Conservation (phyloP, 2,888 invertebrate genomes). For the Nysson spinosus region DNA sequence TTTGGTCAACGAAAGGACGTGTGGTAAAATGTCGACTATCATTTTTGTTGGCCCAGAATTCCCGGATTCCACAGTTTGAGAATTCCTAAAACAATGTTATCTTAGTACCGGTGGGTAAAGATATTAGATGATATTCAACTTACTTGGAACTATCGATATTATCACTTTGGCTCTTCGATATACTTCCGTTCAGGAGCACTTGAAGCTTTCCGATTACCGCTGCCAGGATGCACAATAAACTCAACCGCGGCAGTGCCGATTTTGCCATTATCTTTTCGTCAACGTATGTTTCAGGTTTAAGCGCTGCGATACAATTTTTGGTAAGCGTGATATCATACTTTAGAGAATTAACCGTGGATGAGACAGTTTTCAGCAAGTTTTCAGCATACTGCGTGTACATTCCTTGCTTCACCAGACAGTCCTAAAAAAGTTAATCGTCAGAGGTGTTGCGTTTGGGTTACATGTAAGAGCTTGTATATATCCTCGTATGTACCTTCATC, state of each 20-base stretch:
- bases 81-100: conserved; percentile 38
- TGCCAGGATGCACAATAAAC: conserved; percentile 87
- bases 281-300: conserved; percentile 78
- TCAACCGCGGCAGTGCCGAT: conserved; percentile 81
- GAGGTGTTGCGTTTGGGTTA: no score
- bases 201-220: conserved; percentile 87
- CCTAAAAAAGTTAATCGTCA: conserved; percentile 79
- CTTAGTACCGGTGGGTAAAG: not conserved
- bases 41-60: conserved; percentile 67
- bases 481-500: conserved; percentile 82
- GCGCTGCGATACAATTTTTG: conserved; percentile 80
- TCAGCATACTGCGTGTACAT: conserved; percentile 89
- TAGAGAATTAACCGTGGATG: conserved; percentile 83
- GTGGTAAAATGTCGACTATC: conserved; percentile 83
- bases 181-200: conserved; percentile 80
- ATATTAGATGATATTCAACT: conserved; percentile 34
- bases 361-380: conserved; percentile 85
- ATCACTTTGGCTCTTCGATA: conserved; percentile 69
- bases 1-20: conserved; percentile 83
- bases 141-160: conserved; percentile 73
- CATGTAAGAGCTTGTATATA: no score
- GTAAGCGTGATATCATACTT: conserved; percentile 82
- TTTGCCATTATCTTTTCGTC: conserved; percentile 74
- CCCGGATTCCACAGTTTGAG: conserved; percentile 62
- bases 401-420: conserved; percentile 93